Evolutionary conservation across 2,888 invertebrate species (phyloP).

Genomic region (Pomacea canaliculata): DNA sequence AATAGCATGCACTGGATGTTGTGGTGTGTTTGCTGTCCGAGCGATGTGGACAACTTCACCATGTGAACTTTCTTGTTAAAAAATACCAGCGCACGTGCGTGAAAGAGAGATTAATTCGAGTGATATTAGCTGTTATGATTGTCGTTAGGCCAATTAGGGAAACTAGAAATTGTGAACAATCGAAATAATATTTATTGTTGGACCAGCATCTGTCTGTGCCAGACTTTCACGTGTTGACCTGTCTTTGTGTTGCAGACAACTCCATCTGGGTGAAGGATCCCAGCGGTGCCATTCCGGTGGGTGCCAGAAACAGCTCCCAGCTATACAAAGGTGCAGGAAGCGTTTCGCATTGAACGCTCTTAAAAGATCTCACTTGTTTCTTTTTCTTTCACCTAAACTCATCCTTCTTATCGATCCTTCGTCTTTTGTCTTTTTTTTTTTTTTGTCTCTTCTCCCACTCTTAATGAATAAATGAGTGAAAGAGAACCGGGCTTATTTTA

Average conservation of each 20-base stretch:
- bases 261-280: constrained; percentile 19
- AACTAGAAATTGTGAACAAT: too few relatives aligned
- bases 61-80: too few relatives aligned
- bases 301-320: constrained; percentile 10
- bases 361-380: not conserved
- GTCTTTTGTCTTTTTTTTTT: too few relatives aligned
- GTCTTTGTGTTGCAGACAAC: constrained; percentile 22
- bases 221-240: not conserved
- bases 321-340: not conserved
- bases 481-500: too few relatives aligned
- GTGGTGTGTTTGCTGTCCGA: too few relatives aligned
- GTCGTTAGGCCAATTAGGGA: too few relatives aligned
- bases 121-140: too few relatives aligned
- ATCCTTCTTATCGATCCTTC: not conserved
- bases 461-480: not conserved
- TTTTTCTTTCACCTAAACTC: not conserved
- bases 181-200: too few relatives aligned
- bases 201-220: not conserved
- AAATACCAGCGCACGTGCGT: too few relatives aligned
- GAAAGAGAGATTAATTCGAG: too few relatives aligned
- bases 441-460: not conserved
- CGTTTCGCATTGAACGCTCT: not conserved
- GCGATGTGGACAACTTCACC: too few relatives aligned
- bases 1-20: too few relatives aligned
- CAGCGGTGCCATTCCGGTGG: not conserved